Base-by-base conservation (phyloP, 2,797 vertebrate genomes). In the Argya squamiceps region DNA sequence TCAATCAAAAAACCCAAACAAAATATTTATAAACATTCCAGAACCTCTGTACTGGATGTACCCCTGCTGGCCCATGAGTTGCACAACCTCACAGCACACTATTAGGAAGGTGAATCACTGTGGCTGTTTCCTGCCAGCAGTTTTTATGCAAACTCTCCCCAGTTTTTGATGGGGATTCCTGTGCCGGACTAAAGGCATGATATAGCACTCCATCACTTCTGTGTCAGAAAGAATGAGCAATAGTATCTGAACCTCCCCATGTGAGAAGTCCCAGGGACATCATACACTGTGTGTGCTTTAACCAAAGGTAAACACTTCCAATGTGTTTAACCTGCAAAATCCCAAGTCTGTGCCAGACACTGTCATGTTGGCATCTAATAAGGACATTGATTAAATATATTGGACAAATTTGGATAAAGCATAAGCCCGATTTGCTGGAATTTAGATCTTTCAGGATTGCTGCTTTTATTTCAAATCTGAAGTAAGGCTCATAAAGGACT, bases 171-270 rank as follows among this genome's bases (percentile, higher is more conserved):
- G 49, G 49, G 32, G 58, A 84, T 58, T 86, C 55, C 55, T 73
- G 36, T 70, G 63, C 1, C 5, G 41, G 46, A 43, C 26, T 93
- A 59, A 87, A 46, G 53, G 32, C 21, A 32, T 37, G 29, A 74
- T 53, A 29, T 8, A 37, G 32, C 26, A 43, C 32, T 68, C 64
- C 14, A 4, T 58, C 43, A 39, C 36, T 62, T 71, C 81, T 84
- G 24, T 75, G 58, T 49, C 41, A 71, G 62, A 65, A 76, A 50
- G 76, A 63, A 91, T 22, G 56, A 87, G 53, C 0, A 5, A 32
- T 12, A 53, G 64, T 19, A 62, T 30, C 15, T 0, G 0, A 92
- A 77, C 15, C 30, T 43, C 43, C n/a, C 23, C 0, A 0, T 20
- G 0, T 4, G 24, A 92, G 65, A 70, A 75, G 13, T 76, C 29